Percentiles rank a stretch among this genome's conserved stretches.
Conservation (phyloP, 1,140 invertebrate species). For the Drosophila lowei region DNA sequence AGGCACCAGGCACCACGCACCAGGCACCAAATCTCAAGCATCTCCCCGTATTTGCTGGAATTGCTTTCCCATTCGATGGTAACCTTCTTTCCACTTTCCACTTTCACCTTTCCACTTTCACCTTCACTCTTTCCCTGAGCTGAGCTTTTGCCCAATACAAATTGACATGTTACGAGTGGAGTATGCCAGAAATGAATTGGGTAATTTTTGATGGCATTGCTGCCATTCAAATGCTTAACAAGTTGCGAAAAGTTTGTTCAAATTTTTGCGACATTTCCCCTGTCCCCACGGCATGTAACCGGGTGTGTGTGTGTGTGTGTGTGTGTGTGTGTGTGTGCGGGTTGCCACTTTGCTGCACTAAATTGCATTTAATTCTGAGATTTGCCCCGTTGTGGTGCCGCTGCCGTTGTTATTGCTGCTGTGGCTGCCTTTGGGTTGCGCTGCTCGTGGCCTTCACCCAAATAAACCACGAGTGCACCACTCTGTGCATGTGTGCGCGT, state of each 20-base stretch:
- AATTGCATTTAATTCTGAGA: conserved; percentile 80
- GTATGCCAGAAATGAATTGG: conserved; percentile 72
- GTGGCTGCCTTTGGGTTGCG: conserved; percentile 20
- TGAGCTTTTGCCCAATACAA: conserved; percentile 47
- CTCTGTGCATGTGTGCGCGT: conserved; percentile 20
- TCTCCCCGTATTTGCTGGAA: conserved; percentile 16
- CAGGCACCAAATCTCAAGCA: conserved; percentile 24
- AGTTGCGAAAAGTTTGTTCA: conserved; percentile 47
- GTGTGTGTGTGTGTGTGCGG: conserved; percentile 44
- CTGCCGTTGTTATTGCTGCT: conserved; percentile 26
- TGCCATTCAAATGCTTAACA: conserved; percentile 31
- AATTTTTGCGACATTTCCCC: conserved; percentile 34
- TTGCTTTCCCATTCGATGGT: not conserved
- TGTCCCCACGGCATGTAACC: conserved; percentile 39
- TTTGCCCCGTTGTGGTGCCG: conserved; percentile 53
- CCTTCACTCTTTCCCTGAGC: conserved; percentile 4
- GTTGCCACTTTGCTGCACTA: conserved; percentile 78
- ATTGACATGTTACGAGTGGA: conserved; percentile 64
- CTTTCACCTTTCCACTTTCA: not conserved
- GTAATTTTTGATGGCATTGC: conserved; percentile 59
- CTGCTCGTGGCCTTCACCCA: conserved; percentile 66
- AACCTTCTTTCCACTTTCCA: not conserved
- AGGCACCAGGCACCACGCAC: not conserved
- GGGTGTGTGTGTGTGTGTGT: conserved; percentile 37
- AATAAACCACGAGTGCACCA: conserved; percentile 51